phyloP scores from a whole-genome alignment of 2,113 vertebrate species.

The Gavia stellata region DNA sequence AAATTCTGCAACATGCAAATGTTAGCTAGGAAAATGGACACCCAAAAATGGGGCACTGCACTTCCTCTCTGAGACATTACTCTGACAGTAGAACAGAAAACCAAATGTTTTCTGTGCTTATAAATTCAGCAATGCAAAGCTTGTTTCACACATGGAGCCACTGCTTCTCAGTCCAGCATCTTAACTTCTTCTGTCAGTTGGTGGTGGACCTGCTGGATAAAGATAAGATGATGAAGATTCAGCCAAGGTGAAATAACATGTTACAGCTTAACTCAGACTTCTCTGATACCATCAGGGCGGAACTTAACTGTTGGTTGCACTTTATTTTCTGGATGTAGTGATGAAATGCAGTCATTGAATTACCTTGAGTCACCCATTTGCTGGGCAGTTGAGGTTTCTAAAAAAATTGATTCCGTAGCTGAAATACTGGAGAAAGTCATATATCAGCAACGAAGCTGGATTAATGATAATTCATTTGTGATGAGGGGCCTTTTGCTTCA shows the following conservation, averaged over 20 bases:
- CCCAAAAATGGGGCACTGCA: not conserved
- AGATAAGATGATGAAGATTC: slow-evolving; percentile 55
- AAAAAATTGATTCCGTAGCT: slow-evolving; percentile 6
- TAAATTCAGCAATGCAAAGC: slow-evolving; percentile 10
- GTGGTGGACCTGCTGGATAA: slow-evolving; percentile 33
- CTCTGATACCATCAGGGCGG: slow-evolving; percentile 40
- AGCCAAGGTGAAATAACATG: slow-evolving; percentile 43
- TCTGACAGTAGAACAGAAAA: not conserved
- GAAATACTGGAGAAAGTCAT: not conserved
- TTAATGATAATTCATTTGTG: not conserved
- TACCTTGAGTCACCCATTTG: slow-evolving; percentile 48
- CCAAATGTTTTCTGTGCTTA: not conserved
- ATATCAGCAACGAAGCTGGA: not conserved
- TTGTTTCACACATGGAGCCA: slow-evolving; percentile 16
- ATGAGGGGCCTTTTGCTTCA: not conserved
- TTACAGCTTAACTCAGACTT: slow-evolving; percentile 27
- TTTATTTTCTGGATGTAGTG: slow-evolving; percentile 11
- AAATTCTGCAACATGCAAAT: not conserved
- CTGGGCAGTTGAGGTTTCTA: slow-evolving; percentile 39
- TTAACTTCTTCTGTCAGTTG: slow-evolving; percentile 15
- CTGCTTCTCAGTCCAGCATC: not conserved
- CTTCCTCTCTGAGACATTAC: not conserved
- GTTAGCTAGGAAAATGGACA: not conserved
- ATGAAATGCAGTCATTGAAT: slow-evolving; percentile 48
- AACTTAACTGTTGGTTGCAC: slow-evolving; percentile 36